A percentile compares a stretch with the other conserved stretches of the same genome.
Conservation (phyloP, 2,888 invertebrate species). For the Arrhopalites spinosus region DNA sequence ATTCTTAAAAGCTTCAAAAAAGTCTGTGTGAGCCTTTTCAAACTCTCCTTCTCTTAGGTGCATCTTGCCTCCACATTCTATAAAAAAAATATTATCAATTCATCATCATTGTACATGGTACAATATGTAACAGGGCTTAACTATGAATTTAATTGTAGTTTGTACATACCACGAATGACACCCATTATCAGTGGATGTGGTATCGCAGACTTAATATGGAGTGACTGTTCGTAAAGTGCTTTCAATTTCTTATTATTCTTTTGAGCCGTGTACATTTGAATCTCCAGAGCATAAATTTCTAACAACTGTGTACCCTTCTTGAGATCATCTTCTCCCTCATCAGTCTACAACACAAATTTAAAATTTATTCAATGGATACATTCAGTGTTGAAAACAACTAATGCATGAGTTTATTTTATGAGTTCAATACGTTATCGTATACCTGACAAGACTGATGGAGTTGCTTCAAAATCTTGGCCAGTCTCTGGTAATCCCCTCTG, state of each 20-base stretch:
- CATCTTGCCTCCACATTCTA: conserved; percentile 99
- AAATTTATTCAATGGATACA: background rate
- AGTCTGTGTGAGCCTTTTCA: conserved; percentile 98
- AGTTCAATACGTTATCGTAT: no score
- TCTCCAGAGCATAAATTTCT: conserved; percentile 98
- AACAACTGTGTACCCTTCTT: conserved; percentile 97
- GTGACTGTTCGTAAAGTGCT: conserved; percentile 94
- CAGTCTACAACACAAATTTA: conserved; percentile 69
- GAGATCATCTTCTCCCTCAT: conserved; percentile 95
- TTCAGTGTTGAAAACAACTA: no score
- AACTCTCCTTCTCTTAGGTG: conserved; percentile 98
- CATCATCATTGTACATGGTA: background rate
- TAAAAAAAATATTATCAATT: background rate
- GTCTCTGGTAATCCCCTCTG: conserved; percentile 87
- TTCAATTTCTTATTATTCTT: conserved; percentile 98
- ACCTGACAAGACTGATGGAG: conserved; percentile 96
- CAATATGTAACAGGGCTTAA: background rate
- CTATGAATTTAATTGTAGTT: no score
- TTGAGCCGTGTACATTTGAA: conserved; percentile 99
- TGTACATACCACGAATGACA: conserved; percentile 81
- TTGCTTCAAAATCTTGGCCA: conserved; percentile 96
- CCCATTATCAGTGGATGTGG: conserved; percentile 99
- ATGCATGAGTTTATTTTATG: no score
- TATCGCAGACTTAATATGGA: conserved; percentile 98
- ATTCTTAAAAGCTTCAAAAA: conserved; percentile 99